Evolutionary conservation across 2,888 invertebrate species (phyloP).

Genomic region (Acanthosoma haemorrhoidale): DNA sequence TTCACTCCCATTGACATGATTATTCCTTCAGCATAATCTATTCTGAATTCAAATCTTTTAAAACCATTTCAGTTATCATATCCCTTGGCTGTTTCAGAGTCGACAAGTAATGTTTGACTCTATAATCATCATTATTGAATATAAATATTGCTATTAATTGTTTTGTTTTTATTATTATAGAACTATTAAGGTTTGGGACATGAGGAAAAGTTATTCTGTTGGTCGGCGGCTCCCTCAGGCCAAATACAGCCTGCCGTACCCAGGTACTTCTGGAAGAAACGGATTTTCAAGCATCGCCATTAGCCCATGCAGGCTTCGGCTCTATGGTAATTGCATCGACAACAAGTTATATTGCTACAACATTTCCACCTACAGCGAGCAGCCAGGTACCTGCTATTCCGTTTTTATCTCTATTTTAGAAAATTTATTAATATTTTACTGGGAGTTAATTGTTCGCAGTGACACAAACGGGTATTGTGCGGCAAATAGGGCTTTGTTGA

Average conservation of each 20-base stretch:
- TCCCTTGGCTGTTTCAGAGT: too few relatives aligned
- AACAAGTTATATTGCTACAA: constrained; percentile 81
- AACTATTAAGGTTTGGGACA: constrained; percentile 79
- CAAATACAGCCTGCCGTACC: constrained; percentile 65
- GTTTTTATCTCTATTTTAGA: not conserved
- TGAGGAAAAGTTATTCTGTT: constrained; percentile 68
- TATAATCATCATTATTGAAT: too few relatives aligned
- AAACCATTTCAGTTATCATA: too few relatives aligned
- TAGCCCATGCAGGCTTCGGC: constrained; percentile 59
- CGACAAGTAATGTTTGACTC: too few relatives aligned
- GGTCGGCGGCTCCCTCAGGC: constrained; percentile 58
- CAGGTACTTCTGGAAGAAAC: constrained; percentile 62
- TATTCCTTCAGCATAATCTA: too few relatives aligned
- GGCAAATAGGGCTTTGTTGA: too few relatives aligned
- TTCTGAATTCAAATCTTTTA: too few relatives aligned
- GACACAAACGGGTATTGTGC: too few relatives aligned
- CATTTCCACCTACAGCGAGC: constrained; percentile 59
- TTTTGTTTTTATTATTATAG: too few relatives aligned
- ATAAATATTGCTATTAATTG: too few relatives aligned
- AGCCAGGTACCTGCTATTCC: constrained; percentile 52
- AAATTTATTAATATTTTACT: not conserved
- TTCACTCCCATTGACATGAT: too few relatives aligned
- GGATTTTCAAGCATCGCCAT: constrained; percentile 74
- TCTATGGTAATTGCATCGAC: constrained; percentile 86
- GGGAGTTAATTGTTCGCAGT: too few relatives aligned